Percentiles rank a stretch among this genome's conserved stretches.
Evolutionary conservation across 2,888 invertebrate genomes (phyloP).

Genomic region (Mesochorus sp.): DNA sequence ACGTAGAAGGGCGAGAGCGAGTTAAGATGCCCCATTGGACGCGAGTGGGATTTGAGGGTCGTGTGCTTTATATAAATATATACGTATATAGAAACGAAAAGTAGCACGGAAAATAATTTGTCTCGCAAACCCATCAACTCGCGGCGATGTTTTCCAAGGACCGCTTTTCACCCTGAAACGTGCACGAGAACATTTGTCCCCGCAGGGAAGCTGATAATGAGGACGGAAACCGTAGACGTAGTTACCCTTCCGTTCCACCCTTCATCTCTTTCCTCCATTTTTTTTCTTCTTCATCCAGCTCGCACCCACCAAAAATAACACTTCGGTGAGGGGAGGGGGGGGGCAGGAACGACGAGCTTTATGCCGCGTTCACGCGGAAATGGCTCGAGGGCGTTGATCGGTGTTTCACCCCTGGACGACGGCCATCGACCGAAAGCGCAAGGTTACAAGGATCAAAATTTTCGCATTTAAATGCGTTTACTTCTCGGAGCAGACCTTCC

Average conservation of each 20-base stretch:
- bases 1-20: too few species aligned
- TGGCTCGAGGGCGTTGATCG: too few species aligned
- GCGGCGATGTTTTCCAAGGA: conserved; percentile 29
- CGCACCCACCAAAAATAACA: not conserved
- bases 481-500: too few species aligned
- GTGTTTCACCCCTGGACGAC: too few species aligned
- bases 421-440: too few species aligned
- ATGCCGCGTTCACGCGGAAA: not conserved
- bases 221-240: conserved; percentile 25
- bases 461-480: too few species aligned
- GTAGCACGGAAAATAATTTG: conserved; percentile 51
- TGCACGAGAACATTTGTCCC: conserved; percentile 46
- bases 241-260: not conserved
- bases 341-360: too few species aligned
- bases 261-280: not conserved
- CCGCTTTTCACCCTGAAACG: conserved; percentile 36
- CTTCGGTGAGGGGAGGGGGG: too few species aligned
- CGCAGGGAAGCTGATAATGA: conserved; percentile 48
- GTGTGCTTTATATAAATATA: too few species aligned
- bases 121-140: conserved; percentile 43
- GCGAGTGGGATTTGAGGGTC: conserved; percentile 12
- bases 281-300: conserved; percentile 9
- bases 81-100: too few species aligned
- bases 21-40: conserved; percentile 13
- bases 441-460: too few species aligned